Percentiles rank a stretch among this genome's conserved stretches.
phyloP scores from a whole-genome alignment of 2,797 vertebrate species.

The Microhierax caerulescens region DNA sequence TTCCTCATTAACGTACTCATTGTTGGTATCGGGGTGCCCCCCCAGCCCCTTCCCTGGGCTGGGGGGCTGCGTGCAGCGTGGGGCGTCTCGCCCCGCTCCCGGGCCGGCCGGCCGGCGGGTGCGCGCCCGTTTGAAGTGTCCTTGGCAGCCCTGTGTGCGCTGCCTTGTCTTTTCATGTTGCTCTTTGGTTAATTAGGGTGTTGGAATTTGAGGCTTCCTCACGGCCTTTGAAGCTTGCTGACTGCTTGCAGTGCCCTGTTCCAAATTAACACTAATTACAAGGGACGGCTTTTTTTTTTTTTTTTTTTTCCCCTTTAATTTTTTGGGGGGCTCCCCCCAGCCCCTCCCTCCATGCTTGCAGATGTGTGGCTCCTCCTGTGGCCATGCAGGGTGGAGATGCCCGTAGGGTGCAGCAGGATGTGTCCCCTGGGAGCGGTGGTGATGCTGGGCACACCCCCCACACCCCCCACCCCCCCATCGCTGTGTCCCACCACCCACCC shows the following conservation, averaged over 20 bases:
- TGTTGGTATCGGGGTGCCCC: slow-evolving; percentile 34
- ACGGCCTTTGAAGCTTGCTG: slow-evolving; percentile 73
- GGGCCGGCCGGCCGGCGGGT: slow-evolving; percentile 4
- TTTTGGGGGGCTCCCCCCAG: neutral
- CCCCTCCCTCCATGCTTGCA: neutral
- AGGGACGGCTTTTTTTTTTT: slow-evolving; percentile 68
- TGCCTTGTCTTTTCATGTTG: slow-evolving; percentile 77
- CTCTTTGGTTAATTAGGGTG: slow-evolving; percentile 77
- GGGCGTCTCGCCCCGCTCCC: neutral
- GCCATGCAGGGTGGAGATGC: neutral
- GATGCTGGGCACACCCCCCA: neutral
- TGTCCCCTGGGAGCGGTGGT: neutral
- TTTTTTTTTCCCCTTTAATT: neutral
- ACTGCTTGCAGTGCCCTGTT: slow-evolving; percentile 69
- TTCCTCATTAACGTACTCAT: slow-evolving; percentile 55
- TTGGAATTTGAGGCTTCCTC: slow-evolving; percentile 76
- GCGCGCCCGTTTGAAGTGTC: slow-evolving; percentile 59
- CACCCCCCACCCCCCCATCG: neutral
- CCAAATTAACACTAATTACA: slow-evolving; percentile 77
- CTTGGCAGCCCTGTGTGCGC: slow-evolving; percentile 61
- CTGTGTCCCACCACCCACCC: neutral
- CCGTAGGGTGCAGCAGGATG: neutral
- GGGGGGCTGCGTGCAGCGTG: neutral
- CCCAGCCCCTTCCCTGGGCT: neutral
- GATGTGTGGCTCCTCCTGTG: slow-evolving; percentile 11